phyloP scores from a whole-genome alignment of 2,888 invertebrate species.

The Dicycla oo region DNA sequence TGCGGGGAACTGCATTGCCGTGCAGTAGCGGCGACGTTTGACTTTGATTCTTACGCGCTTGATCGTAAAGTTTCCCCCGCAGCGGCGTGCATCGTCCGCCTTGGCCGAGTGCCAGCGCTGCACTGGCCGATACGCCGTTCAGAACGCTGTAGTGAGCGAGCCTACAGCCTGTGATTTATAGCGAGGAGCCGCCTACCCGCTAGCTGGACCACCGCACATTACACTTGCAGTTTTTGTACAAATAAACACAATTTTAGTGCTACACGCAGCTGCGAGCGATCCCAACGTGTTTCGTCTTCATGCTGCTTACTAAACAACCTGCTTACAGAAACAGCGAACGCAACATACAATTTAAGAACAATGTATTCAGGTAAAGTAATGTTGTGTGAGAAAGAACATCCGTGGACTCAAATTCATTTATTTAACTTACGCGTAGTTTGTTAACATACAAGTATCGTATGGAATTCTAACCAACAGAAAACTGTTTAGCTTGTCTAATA shows the following conservation, averaged over 20 bases:
- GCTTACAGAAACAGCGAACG: neutral
- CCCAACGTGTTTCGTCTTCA: neutral
- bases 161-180: slow-evolving; percentile 35
- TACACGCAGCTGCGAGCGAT: neutral
- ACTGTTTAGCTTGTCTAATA: neutral
- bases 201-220: slow-evolving; percentile 5
- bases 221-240: slow-evolving; percentile 31
- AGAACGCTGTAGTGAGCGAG: slow-evolving; percentile 23
- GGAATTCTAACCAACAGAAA: neutral
- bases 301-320: neutral
- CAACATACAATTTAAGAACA: neutral
- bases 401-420: neutral
- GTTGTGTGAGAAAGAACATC: no score
- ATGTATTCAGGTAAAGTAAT: neutral
- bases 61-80: neutral
- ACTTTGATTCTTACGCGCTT: slow-evolving; percentile 9
- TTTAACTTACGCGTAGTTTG: neutral
- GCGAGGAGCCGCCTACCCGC: neutral
- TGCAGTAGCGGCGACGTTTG: neutral
- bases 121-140: slow-evolving; percentile 21
- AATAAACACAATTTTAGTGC: slow-evolving; percentile 7
- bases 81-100: neutral
- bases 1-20: slow-evolving; percentile 49
- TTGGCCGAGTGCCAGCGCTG: slow-evolving; percentile 51
- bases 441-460: neutral